Conservation (phyloP, 2,797 vertebrate species). For the Pteropus rufus region DNA sequence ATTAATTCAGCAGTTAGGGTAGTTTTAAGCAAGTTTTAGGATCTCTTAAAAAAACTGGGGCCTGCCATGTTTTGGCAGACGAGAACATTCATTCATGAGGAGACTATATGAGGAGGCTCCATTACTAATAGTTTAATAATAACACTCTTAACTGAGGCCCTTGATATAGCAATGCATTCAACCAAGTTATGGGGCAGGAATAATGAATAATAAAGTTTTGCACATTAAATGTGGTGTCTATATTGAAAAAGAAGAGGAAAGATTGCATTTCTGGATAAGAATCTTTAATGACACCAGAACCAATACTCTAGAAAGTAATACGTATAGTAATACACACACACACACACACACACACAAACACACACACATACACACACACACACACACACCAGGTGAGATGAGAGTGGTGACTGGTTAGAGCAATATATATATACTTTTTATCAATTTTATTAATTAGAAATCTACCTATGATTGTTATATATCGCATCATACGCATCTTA, state of each 20-base stretch:
- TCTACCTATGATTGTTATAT: not conserved
- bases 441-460: not conserved
- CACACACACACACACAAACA: no score
- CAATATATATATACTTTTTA: not conserved
- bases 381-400: not conserved
- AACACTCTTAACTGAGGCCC: not conserved
- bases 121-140: not conserved
- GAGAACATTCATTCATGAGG: not conserved
- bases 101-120: not conserved
- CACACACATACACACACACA: no score
- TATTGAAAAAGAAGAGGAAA: not conserved
- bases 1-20: not conserved
- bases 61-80: not conserved
- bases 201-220: not conserved
- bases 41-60: not conserved
- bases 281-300: not conserved
- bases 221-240: not conserved
- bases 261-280: not conserved
- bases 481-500: not conserved
- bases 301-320: not conserved
- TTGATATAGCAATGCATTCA: not conserved
- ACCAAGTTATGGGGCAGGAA: not conserved
- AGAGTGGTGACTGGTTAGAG: not conserved
- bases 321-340: no score
- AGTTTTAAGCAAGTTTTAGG: not conserved